These are phyloP conservation scores for Reinhardtius hippoglossoides DNA, from an alignment of 2,113 vertebrate species.

Conservation along the genomic window DNA sequence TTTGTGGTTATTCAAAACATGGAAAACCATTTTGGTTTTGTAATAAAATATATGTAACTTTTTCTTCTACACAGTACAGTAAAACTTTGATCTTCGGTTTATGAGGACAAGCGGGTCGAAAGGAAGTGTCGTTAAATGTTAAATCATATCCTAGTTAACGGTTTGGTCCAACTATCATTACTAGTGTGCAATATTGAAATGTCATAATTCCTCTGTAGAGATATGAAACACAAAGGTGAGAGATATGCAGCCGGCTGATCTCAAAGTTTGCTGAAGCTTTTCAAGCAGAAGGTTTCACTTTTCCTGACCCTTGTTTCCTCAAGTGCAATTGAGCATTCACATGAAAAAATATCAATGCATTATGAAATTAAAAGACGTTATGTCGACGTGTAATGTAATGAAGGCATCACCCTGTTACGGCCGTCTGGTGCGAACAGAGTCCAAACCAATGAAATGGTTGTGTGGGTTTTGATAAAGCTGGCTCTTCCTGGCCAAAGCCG, in stretches of 20 bases:
- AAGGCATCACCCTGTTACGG: slow-evolving; percentile 57
- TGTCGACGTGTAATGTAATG: slow-evolving; percentile 31
- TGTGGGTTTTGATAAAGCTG: slow-evolving; percentile 15
- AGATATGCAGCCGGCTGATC: slow-evolving; percentile 39
- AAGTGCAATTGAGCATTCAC: slow-evolving; percentile 64
- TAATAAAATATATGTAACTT: slow-evolving; percentile 42
- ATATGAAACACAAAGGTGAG: slow-evolving; percentile 12
- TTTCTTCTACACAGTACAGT: slow-evolving; percentile 60
- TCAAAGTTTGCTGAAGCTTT: slow-evolving; percentile 15
- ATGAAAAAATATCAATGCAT: slow-evolving; percentile 35
- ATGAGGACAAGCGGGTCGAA: slow-evolving; percentile 53
- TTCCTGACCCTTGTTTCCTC: slow-evolving; percentile 61
- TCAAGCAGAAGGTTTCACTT: slow-evolving; percentile 10
- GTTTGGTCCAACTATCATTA: slow-evolving; percentile 51
- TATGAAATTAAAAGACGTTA: slow-evolving; percentile 25
- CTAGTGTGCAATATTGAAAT: slow-evolving; percentile 5
- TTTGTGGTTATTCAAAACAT: slow-evolving; percentile 34
- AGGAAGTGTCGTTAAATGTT: slow-evolving; percentile 3
- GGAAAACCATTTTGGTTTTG: slow-evolving; percentile 29
- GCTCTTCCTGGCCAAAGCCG: slow-evolving; percentile 20
- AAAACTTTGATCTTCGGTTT: slow-evolving; percentile 55
- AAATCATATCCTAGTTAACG: slow-evolving; percentile 1
- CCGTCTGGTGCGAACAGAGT: slow-evolving; percentile 30
- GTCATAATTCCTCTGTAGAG: slow-evolving; percentile 13
- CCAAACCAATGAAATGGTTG: slow-evolving; percentile 10